Conservation (phyloP, 2,797 vertebrate species). For the Ptychadena robeensis region DNA sequence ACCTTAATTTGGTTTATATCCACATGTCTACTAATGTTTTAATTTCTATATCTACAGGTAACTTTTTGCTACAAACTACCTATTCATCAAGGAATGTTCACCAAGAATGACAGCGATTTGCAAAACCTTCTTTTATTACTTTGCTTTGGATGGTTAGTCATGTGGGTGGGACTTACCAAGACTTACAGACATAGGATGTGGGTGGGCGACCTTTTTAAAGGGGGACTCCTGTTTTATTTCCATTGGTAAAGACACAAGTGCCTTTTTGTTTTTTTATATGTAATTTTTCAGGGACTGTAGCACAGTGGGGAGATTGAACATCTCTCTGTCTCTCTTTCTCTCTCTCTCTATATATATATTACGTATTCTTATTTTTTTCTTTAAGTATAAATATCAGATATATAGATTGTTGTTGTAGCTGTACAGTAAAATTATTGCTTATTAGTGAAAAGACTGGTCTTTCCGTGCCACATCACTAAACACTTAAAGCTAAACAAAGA, state of each 20-base stretch:
- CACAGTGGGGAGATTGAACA: conserved; percentile 1
- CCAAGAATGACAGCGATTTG: not conserved
- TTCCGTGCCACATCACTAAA: not conserved
- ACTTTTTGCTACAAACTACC: not conserved
- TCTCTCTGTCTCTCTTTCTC: not conserved
- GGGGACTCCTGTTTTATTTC: not conserved
- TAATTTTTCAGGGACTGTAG: conserved; percentile 41
- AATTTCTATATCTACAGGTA: not conserved
- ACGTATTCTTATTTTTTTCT: not conserved
- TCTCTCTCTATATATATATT: conserved; percentile 5
- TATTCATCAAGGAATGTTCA: not conserved
- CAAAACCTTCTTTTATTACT: not conserved
- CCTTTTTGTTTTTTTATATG: conserved; percentile 52
- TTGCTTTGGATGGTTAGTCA: not conserved
- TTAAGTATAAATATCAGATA: conserved; percentile 41
- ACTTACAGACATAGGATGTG: conserved; percentile 31
- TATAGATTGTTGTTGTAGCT: conserved; percentile 47
- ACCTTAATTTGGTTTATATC: not conserved
- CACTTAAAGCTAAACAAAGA: not conserved
- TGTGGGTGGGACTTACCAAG: conserved; percentile 9
- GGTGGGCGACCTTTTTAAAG: conserved; percentile 2
- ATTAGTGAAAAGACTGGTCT: conserved; percentile 3
- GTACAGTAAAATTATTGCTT: conserved; percentile 54
- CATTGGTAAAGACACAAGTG: conserved; percentile 31
- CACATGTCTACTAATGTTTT: not conserved